Percentiles rank a stretch among this genome's conserved stretches.
Evolutionary conservation across 2,888 invertebrate species (phyloP).

Genomic region (Pheosia gnoma): DNA sequence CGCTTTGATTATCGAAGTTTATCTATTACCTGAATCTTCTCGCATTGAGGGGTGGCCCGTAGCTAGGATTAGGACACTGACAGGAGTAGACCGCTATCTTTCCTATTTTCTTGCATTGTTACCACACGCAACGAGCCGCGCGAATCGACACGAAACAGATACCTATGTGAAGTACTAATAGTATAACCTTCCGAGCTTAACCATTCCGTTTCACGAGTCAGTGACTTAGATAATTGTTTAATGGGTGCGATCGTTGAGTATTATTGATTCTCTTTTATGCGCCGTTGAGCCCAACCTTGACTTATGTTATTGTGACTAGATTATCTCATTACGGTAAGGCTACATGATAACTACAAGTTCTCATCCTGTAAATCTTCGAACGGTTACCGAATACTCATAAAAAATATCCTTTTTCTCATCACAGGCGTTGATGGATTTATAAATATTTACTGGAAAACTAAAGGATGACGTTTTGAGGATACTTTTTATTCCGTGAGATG

Average conservation of each 20-base stretch:
- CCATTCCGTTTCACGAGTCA: slow-evolving; percentile 3
- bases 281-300: background rate
- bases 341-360: no score
- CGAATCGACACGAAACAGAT: slow-evolving; percentile 43
- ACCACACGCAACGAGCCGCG: slow-evolving; percentile 42
- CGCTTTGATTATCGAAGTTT: no score
- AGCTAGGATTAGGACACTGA: no score
- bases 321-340: background rate
- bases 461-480: no score
- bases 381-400: no score
- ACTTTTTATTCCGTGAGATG: no score
- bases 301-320: background rate
- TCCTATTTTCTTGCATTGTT: slow-evolving; percentile 12
- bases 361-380: no score
- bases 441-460: no score
- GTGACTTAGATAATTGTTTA: slow-evolving; percentile 6
- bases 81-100: background rate
- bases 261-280: slow-evolving; percentile 1
- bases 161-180: slow-evolving; percentile 10
- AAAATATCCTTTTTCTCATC: no score
- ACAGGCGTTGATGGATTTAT: no score
- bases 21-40: no score
- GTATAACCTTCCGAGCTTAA: slow-evolving; percentile 3
- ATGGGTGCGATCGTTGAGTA: slow-evolving; percentile 1
- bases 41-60: no score